These are phyloP conservation scores for Lacerta agilis DNA, from an alignment of 2,797 vertebrate species.

Conservation along the genomic window DNA sequence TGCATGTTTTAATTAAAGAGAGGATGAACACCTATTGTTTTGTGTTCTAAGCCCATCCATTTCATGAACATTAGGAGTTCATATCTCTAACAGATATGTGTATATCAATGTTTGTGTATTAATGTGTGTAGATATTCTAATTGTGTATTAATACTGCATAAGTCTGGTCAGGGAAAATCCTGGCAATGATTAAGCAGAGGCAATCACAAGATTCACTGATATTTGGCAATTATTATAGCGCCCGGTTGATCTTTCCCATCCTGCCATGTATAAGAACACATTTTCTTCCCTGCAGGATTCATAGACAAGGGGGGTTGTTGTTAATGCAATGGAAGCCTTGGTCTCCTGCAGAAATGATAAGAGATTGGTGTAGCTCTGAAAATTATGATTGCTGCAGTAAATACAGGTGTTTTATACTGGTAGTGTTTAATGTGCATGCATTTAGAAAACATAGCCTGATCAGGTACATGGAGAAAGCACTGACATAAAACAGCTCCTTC, in stretches of 20 bases:
- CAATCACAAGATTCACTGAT: slow-evolving; percentile 43
- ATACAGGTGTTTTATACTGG: not conserved
- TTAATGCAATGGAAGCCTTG: not conserved
- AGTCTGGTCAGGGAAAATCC: slow-evolving; percentile 38
- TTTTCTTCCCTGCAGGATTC: not conserved
- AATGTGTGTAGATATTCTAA: slow-evolving; percentile 29
- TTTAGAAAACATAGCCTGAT: not conserved
- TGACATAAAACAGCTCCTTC: not conserved
- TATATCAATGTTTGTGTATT: no score
- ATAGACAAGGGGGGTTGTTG: not conserved
- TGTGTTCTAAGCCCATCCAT: slow-evolving; percentile 44
- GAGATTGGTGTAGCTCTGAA: not conserved
- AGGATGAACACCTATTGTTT: slow-evolving; percentile 48
- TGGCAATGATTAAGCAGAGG: slow-evolving; percentile 21
- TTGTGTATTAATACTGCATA: slow-evolving; percentile 25
- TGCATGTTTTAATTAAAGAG: slow-evolving; percentile 51
- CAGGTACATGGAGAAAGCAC: no score
- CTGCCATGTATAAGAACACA: slow-evolving; percentile 14
- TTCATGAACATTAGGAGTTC: slow-evolving; percentile 54
- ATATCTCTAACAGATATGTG: slow-evolving; percentile 22
- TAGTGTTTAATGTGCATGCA: not conserved
- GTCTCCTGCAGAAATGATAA: not conserved
- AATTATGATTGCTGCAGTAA: not conserved
- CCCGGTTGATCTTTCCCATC: slow-evolving; percentile 3
- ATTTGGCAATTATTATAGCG: slow-evolving; percentile 22